Evolutionary conservation across 2,797 vertebrate species (phyloP).

Genomic region (Rhinophrynus dorsalis): DNA sequence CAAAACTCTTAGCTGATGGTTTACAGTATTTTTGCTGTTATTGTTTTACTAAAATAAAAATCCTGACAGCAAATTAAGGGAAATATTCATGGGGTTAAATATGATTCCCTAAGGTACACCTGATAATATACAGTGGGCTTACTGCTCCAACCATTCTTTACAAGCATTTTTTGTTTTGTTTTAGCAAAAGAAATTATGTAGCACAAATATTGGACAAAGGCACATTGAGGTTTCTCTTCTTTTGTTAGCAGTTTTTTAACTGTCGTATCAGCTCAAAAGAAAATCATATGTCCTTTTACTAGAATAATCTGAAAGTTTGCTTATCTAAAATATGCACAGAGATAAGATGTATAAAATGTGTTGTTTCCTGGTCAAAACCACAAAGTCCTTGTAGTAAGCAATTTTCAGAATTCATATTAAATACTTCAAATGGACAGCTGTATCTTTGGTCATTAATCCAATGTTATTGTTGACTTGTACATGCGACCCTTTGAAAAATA

Average conservation of each 20-base stretch:
- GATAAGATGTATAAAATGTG: neutral
- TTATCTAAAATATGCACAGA: neutral
- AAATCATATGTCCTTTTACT: neutral
- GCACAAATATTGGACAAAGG: neutral
- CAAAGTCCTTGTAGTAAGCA: neutral
- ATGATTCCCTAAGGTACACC: neutral
- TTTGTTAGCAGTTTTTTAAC: neutral
- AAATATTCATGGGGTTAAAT: no score
- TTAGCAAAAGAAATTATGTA: no score
- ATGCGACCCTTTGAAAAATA: no score
- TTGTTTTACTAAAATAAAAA: no score
- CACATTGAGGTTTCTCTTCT: neutral
- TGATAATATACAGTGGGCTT: neutral
- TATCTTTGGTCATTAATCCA: no score
- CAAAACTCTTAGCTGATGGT: neutral
- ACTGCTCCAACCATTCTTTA: neutral
- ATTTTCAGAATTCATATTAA: no score
- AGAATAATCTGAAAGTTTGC: neutral
- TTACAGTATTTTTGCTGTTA: no score
- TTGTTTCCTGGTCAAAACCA: neutral
- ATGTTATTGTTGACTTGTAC: no score
- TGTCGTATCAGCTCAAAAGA: neutral
- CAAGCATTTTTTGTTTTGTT: neutral
- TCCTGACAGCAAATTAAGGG: no score
- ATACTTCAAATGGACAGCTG: no score